phyloP scores from a whole-genome alignment of 1,140 invertebrate species.

The Conopomorpha cramerella region DNA sequence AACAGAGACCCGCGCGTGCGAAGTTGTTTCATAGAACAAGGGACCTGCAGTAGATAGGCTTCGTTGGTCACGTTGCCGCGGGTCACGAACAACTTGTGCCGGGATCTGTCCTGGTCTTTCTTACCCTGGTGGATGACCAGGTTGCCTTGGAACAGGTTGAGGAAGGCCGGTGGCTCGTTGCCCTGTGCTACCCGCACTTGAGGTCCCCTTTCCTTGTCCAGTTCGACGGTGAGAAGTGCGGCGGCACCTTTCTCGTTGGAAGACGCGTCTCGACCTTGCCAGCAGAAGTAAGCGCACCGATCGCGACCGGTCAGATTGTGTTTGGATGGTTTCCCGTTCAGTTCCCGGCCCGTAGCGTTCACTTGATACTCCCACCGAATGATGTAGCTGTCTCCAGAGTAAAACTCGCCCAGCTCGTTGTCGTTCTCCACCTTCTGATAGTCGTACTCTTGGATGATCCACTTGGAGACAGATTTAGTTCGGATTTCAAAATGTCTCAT shows the following conservation, averaged over 20 bases:
- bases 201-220: conserved; percentile 86
- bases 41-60: conserved; percentile 78
- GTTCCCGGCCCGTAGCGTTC: conserved; percentile 78
- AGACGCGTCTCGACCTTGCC: conserved; percentile 86
- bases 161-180: conserved; percentile 83
- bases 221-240: conserved; percentile 85
- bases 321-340: conserved; percentile 83
- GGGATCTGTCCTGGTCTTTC: conserved; percentile 54
- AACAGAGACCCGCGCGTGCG: conserved; percentile 79
- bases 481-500: conserved; percentile 75
- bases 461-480: conserved; percentile 77
- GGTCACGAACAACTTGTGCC: conserved; percentile 59
- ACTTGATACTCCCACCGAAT: conserved; percentile 88
- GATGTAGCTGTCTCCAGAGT: conserved; percentile 85
- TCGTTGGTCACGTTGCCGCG: conserved; percentile 78
- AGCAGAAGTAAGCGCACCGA: conserved; percentile 89
- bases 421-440: conserved; percentile 67
- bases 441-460: conserved; percentile 86
- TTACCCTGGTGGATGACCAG: conserved; percentile 73
- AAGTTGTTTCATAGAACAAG: conserved; percentile 69
- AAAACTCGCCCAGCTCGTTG: conserved; percentile 76
- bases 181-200: conserved; percentile 85
- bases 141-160: conserved; percentile 81
- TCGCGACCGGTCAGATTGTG: conserved; percentile 80
- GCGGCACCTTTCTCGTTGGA: conserved; percentile 92